Evolutionary conservation across 2,888 invertebrate genomes (phyloP).

Genomic region (Athalia circularis): DNA sequence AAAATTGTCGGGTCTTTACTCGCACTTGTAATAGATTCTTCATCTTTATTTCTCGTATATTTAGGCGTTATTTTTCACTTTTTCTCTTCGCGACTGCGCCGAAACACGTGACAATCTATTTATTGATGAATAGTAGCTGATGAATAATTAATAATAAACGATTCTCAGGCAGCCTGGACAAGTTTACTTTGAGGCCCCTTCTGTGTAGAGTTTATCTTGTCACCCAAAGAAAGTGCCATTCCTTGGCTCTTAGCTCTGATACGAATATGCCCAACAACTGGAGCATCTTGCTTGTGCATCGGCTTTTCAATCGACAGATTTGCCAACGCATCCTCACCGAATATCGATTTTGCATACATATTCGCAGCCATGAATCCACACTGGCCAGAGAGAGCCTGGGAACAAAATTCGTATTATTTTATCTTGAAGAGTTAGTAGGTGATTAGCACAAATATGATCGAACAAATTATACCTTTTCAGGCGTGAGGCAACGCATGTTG

Average conservation of each 20-base stretch:
- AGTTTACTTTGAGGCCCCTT: slow-evolving; percentile 77
- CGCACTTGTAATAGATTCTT: too few species aligned
- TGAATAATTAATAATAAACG: slow-evolving; percentile 17
- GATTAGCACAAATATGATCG: neutral
- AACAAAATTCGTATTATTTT: slow-evolving; percentile 17
- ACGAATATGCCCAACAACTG: slow-evolving; percentile 97
- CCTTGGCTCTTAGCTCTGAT: slow-evolving; percentile 99
- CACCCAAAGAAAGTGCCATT: slow-evolving; percentile 98
- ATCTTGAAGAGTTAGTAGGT: slow-evolving; percentile 26
- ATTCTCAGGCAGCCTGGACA: slow-evolving; percentile 68
- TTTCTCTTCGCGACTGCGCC: neutral
- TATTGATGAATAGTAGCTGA: slow-evolving; percentile 4
- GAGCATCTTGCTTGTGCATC: slow-evolving; percentile 88
- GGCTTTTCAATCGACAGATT: slow-evolving; percentile 99
- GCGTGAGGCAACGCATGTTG: slow-evolving; percentile 99
- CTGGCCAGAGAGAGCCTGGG: slow-evolving; percentile 92
- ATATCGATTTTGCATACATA: slow-evolving; percentile 98
- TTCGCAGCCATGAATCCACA: slow-evolving; percentile 99
- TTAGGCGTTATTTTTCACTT: slow-evolving; percentile 17
- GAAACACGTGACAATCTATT: slow-evolving; percentile 3
- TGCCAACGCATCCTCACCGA: slow-evolving; percentile 98
- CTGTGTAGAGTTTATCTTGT: slow-evolving; percentile 97
- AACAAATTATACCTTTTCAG: slow-evolving; percentile 84
- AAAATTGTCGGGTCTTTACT: too few species aligned
- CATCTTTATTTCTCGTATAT: neutral